These are phyloP conservation scores for Notothenia coriiceps DNA, from an alignment of 2,113 vertebrate species.

Conservation along the genomic window DNA sequence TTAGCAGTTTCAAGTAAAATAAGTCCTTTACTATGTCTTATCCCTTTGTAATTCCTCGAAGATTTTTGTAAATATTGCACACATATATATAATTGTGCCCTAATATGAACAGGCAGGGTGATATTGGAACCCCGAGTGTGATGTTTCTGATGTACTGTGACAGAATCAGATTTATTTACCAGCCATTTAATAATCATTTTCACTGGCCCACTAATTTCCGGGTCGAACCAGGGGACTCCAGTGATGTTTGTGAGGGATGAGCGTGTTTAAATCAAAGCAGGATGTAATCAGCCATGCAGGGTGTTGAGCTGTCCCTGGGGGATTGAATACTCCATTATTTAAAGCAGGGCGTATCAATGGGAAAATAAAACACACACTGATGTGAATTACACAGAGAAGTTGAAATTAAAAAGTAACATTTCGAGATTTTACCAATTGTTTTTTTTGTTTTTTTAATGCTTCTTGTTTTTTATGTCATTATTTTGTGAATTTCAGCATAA, in stretches of 20 bases:
- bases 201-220: slow-evolving; percentile 68
- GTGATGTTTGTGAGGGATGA: slow-evolving; percentile 76
- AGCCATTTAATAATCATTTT: slow-evolving; percentile 73
- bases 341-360: slow-evolving; percentile 57
- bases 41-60: neutral
- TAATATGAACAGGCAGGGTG: slow-evolving; percentile 15
- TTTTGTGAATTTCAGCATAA: neutral
- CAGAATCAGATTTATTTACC: slow-evolving; percentile 74
- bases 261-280: slow-evolving; percentile 79
- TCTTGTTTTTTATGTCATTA: neutral
- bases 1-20: neutral
- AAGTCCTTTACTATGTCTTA: neutral
- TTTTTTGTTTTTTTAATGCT: neutral
- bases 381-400: slow-evolving; percentile 31
- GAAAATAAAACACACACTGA: slow-evolving; percentile 58
- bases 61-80: slow-evolving; percentile 12
- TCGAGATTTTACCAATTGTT: neutral
- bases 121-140: slow-evolving; percentile 17
- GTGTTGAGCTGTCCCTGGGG: slow-evolving; percentile 57
- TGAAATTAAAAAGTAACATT: slow-evolving; percentile 16
- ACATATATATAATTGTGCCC: slow-evolving; percentile 11
- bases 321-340: slow-evolving; percentile 71
- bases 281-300: slow-evolving; percentile 76
- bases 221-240: slow-evolving; percentile 40
- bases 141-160: slow-evolving; percentile 41